phyloP scores from a whole-genome alignment of 2,888 invertebrate genomes.

The Parthenolecanium corni region DNA sequence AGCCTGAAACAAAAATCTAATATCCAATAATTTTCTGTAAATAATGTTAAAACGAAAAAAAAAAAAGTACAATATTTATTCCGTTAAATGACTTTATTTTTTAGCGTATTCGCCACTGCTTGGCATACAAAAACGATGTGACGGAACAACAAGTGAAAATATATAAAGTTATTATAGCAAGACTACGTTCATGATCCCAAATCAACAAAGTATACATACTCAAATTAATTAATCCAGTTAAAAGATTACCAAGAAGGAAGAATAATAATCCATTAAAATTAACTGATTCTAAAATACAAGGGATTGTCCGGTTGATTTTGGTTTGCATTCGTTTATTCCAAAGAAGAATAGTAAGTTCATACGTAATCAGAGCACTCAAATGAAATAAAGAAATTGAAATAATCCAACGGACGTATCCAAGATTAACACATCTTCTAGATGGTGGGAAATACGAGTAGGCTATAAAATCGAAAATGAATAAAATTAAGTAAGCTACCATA shows the following conservation, averaged over 20 bases:
- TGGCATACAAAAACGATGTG: slow-evolving; percentile 18
- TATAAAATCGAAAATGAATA: slow-evolving; percentile 43
- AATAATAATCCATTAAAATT: slow-evolving; percentile 31
- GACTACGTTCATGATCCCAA: slow-evolving; percentile 17
- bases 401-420: slow-evolving; percentile 68
- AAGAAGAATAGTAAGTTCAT: slow-evolving; percentile 44
- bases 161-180: slow-evolving; percentile 28
- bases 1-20: too few species aligned
- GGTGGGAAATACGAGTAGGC: slow-evolving; percentile 46
- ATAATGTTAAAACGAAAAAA: too few species aligned
- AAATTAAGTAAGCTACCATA: slow-evolving; percentile 34
- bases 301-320: slow-evolving; percentile 4
- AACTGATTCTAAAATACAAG: slow-evolving; percentile 29
- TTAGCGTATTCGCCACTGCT: slow-evolving; percentile 5
- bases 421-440: slow-evolving; percentile 73
- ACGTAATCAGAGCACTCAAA: slow-evolving; percentile 45
- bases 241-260: slow-evolving; percentile 30
- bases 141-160: slow-evolving; percentile 28
- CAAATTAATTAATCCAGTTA: slow-evolving; percentile 31
- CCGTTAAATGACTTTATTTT: too few species aligned
- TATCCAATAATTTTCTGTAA: too few species aligned
- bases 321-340: slow-evolving; percentile 29
- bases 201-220: slow-evolving; percentile 28
- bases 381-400: slow-evolving; percentile 51
- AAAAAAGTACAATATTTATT: too few species aligned